Conservation (phyloP, 2,888 invertebrate genomes). For the Acanthosepion pharaonis region DNA sequence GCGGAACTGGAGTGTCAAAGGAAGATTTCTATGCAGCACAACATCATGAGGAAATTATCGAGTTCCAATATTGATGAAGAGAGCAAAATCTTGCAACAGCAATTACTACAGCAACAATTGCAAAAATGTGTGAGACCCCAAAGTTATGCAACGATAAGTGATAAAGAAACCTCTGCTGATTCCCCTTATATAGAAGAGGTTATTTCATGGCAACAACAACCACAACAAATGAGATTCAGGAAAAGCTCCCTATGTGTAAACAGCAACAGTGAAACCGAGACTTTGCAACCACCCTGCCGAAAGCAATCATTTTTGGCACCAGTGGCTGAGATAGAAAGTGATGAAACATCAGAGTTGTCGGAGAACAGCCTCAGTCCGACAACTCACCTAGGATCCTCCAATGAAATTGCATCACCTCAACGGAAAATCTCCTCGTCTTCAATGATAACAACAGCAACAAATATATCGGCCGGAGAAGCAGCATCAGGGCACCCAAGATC, state of each 20-base stretch:
- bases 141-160: background rate
- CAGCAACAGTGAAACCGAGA: background rate
- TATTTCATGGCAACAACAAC: conserved; percentile 35
- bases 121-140: conserved; percentile 25
- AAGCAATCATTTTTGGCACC: conserved; percentile 35
- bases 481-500: background rate
- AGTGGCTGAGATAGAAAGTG: conserved; percentile 35
- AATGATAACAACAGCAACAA: conserved; percentile 37
- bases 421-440: conserved; percentile 43
- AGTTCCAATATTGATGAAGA: conserved; percentile 24
- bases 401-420: conserved; percentile 24
- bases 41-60: conserved; percentile 35
- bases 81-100: conserved; percentile 39
- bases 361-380: conserved; percentile 35
- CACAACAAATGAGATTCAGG: conserved; percentile 34
- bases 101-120: conserved; percentile 40
- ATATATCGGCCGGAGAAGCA: conserved; percentile 12
- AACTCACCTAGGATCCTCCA: background rate
- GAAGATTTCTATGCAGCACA: conserved; percentile 39
- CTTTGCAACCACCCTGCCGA: background rate
- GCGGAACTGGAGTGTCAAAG: background rate
- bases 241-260: background rate
- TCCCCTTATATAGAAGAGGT: conserved; percentile 24
- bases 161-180: conserved; percentile 24
- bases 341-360: conserved; percentile 41